These are phyloP conservation scores for Cyrtorhinus lividipennis DNA, from an alignment of 1,140 invertebrate species.

Conservation along the genomic window DNA sequence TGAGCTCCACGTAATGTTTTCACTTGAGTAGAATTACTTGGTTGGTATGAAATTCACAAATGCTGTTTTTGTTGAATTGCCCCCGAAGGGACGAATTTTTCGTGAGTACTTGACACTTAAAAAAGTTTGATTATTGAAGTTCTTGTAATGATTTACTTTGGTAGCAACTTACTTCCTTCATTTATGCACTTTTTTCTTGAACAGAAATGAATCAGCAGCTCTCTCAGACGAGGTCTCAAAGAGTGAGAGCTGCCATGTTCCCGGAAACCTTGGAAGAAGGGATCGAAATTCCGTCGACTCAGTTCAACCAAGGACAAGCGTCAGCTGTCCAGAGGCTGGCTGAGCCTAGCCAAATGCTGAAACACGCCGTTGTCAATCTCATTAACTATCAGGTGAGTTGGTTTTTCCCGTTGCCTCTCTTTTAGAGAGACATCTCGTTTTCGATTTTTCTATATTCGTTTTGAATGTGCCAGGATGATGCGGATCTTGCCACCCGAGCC, in stretches of 20 bases:
- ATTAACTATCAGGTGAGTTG: constrained; percentile 79
- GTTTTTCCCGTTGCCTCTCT: neutral
- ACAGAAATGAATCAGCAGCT: constrained; percentile 73
- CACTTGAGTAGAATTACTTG: no score
- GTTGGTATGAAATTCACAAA: no score
- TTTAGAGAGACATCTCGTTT: no score
- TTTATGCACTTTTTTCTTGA: neutral
- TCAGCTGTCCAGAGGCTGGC: constrained; percentile 89
- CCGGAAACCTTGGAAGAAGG: constrained; percentile 94
- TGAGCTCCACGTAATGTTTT: no score
- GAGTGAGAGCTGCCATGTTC: constrained; percentile 95
- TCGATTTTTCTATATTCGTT: no score
- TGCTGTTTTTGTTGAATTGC: no score
- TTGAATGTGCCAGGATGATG: constrained; percentile 58
- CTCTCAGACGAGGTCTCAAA: constrained; percentile 85
- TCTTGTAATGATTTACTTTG: no score
- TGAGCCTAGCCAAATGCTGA: constrained; percentile 92
- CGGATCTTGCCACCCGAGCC: constrained; percentile 90
- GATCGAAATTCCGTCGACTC: constrained; percentile 90
- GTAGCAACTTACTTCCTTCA: no score
- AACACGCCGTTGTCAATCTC: constrained; percentile 93
- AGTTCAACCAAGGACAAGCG: constrained; percentile 82
- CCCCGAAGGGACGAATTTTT: no score
- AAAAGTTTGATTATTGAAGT: no score
- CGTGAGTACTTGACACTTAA: no score